Base-by-base conservation (phyloP, 2,888 invertebrate species). In the Caenorhabditis japonica region DNA sequence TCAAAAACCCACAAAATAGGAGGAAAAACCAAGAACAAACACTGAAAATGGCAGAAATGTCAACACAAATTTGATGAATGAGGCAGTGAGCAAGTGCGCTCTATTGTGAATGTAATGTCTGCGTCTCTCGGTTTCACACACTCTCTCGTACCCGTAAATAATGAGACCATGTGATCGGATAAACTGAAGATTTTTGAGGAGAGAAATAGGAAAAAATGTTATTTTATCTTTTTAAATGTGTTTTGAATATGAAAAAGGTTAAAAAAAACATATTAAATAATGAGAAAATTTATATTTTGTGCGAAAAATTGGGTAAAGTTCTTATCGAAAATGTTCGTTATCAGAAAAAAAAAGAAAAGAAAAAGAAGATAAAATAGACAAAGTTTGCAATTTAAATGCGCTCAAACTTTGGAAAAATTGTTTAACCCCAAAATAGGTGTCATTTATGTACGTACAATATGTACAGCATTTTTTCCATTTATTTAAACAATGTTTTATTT, bases 381-480 rank as follows among this genome's bases (percentile, higher is more conserved):
- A 66, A 58, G 51, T 66, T 66, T 49, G 66, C 66, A 66, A 66
- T 58, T 58, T 66, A 58, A 34, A 66, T n/a, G n/a, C n/a, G n/a
- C n/a, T n/a, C n/a, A n/a, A n/a, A n/a, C n/a, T n/a, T n/a, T n/a
- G n/a, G n/a, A n/a, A n/a, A n/a, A n/a, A n/a, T n/a, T n/a, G n/a
- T n/a, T n/a, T n/a, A n/a, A n/a, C n/a, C n/a, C n/a, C n/a, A 8
- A 70, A 44, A 23, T 70, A 55, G 10, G 56, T 60, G 17, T 70
- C 69, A 15, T 61, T 39, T 23, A 46, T 44, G 51, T 69, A 70
- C 25, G 61, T 51, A n/a, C n/a, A n/a, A n/a, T n/a, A n/a, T n/a
- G n/a, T n/a, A n/a, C n/a, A n/a, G n/a, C n/a, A n/a, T n/a, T n/a
- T n/a, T n/a, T n/a, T n/a, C n/a, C n/a, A n/a, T n/a, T n/a, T n/a